These are phyloP conservation scores for Limanda limanda DNA, from an alignment of 2,113 vertebrate genomes.

Conservation along the genomic window DNA sequence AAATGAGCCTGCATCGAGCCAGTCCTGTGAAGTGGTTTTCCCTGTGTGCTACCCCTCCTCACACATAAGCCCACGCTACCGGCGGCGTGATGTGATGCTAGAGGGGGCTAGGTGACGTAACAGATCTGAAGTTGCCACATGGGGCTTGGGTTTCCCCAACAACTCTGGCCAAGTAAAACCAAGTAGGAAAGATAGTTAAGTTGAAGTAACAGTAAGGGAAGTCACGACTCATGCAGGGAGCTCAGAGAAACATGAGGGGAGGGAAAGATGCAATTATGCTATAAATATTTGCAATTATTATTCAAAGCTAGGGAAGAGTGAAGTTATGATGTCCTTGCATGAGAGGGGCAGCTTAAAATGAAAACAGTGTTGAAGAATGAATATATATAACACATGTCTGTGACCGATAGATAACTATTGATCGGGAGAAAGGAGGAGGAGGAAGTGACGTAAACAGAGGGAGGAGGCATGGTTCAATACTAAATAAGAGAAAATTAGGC, in stretches of 20 bases:
- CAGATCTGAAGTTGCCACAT: conserved; percentile 16
- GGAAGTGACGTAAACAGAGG: conserved; percentile 48
- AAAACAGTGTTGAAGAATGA: conserved; percentile 4
- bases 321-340: not conserved
- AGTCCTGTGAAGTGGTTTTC: conserved; percentile 53
- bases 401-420: conserved; percentile 32
- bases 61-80: not conserved
- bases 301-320: not conserved
- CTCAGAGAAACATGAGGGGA: not conserved
- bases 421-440: conserved; percentile 27
- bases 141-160: conserved; percentile 31
- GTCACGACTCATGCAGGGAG: conserved; percentile 22
- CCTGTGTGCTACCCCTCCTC: conserved; percentile 2
- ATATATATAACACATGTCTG: conserved; percentile 11
- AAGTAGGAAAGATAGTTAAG: conserved; percentile 2
- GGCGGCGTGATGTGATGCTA: not conserved
- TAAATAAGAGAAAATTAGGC: conserved; percentile 10
- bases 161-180: not conserved
- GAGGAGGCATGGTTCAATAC: not conserved
- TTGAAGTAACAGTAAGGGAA: not conserved
- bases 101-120: conserved; percentile 40
- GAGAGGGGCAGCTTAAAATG: conserved; percentile 17
- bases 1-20: conserved; percentile 38
- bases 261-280: not conserved
- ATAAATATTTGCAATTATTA: not conserved